Percentiles rank a stretch among this genome's conserved stretches.
phyloP scores from a whole-genome alignment of 2,113 vertebrate species.

The Mirounga angustirostris region DNA sequence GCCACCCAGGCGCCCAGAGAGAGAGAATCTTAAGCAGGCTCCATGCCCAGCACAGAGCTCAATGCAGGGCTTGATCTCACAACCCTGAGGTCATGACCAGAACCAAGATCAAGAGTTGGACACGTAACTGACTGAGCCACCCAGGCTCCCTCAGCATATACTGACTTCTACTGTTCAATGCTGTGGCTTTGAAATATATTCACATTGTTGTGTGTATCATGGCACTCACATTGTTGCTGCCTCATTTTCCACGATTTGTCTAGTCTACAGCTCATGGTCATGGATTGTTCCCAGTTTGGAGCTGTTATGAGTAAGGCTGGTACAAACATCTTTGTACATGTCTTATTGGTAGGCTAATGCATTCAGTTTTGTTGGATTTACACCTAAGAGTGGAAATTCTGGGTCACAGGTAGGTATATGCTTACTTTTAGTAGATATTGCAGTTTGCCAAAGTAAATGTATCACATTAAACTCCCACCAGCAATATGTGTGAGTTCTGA shows the following conservation, averaged over 20 bases:
- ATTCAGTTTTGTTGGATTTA: slow-evolving; percentile 6
- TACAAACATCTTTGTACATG: not conserved
- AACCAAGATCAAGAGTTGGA: not conserved
- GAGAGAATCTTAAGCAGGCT: not conserved
- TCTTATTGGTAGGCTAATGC: not conserved
- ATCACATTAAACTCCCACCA: not conserved
- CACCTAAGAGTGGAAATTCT: not conserved
- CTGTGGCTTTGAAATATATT: not conserved
- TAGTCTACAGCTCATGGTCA: not conserved
- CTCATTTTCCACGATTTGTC: not conserved
- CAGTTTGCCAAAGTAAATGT: not conserved
- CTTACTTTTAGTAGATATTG: not conserved
- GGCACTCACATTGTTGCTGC: not conserved
- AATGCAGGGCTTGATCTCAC: not conserved
- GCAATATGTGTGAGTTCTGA: not conserved
- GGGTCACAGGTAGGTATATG: not conserved
- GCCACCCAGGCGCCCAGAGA: not conserved
- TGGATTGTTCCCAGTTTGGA: not conserved
- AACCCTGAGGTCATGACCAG: not conserved
- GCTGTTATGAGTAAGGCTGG: not conserved
- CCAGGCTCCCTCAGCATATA: not conserved
- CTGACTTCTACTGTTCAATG: not conserved
- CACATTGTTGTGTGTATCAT: not conserved
- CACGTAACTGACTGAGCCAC: not conserved
- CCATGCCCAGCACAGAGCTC: not conserved